These are phyloP conservation scores for Porites evermanni DNA, from an alignment of 92 coral and sea anemone species.

Conservation along the genomic window DNA sequence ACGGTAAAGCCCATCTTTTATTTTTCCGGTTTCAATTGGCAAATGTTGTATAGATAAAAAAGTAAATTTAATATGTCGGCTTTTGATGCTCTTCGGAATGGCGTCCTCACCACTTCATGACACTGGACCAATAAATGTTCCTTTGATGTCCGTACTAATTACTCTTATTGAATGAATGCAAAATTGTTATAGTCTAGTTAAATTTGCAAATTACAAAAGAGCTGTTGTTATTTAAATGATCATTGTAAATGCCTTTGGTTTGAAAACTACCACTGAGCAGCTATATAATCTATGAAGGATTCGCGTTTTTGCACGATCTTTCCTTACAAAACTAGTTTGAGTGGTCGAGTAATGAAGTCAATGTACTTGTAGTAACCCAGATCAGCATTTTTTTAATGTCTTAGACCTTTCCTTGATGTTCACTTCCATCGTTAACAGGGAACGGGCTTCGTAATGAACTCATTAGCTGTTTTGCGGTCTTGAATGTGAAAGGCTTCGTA, in stretches of 20 bases:
- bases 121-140: constrained; percentile 19
- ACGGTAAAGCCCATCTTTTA: constrained; percentile 23
- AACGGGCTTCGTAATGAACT: constrained; percentile 20
- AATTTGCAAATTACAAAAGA: constrained; percentile 32
- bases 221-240: constrained; percentile 23
- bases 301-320: neutral
- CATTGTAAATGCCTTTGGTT: neutral
- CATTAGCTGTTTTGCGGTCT: constrained; percentile 14
- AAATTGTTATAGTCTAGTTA: constrained; percentile 35
- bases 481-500: constrained; percentile 3
- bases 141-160: constrained; percentile 37
- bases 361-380: neutral
- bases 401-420: neutral
- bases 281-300: neutral
- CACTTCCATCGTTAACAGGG: neutral
- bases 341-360: neutral
- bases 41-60: constrained; percentile 15
- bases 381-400: neutral
- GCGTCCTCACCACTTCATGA: constrained; percentile 15
- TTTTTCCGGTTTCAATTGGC: constrained; percentile 10
- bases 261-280: neutral
- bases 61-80: constrained; percentile 34
- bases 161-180: constrained; percentile 25
- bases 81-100: neutral
- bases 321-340: neutral